These are phyloP conservation scores for Hippoglossus stenolepis DNA, from an alignment of 2,113 vertebrate species.

Conservation along the genomic window DNA sequence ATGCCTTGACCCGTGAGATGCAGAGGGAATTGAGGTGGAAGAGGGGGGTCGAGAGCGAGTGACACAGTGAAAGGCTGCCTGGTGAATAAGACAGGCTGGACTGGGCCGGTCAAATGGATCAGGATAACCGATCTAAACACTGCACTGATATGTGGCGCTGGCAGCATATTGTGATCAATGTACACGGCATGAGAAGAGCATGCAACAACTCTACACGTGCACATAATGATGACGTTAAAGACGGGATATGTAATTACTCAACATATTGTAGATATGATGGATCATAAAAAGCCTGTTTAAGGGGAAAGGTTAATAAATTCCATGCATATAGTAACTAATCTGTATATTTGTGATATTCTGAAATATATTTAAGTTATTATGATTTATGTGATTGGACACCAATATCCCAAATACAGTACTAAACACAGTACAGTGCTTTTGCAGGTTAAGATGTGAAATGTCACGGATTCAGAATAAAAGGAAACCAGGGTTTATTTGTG, in stretches of 20 bases:
- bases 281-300: not conserved
- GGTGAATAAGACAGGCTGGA: slow-evolving; percentile 34
- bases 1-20: slow-evolving; percentile 68
- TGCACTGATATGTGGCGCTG: slow-evolving; percentile 3
- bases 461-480: not conserved
- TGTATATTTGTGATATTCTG: not conserved
- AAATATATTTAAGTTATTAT: not conserved
- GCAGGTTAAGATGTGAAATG: not conserved
- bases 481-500: not conserved
- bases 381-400: not conserved
- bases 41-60: slow-evolving; percentile 26
- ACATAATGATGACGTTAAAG: not conserved
- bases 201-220: not conserved
- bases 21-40: slow-evolving; percentile 64
- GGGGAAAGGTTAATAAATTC: too few relatives aligned
- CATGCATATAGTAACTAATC: too few relatives aligned
- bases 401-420: not conserved
- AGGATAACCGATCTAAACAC: slow-evolving; percentile 29
- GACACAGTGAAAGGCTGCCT: slow-evolving; percentile 45
- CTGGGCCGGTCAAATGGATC: slow-evolving; percentile 2
- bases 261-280: not conserved
- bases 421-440: not conserved
- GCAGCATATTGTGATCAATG: slow-evolving; percentile 17
- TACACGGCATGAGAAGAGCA: not conserved
- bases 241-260: not conserved